Evolutionary conservation across 2,797 vertebrate genomes (phyloP), one percentile per base, ranked within the genome.

Genomic region (Pseudotriccus pelzelni): DNA sequence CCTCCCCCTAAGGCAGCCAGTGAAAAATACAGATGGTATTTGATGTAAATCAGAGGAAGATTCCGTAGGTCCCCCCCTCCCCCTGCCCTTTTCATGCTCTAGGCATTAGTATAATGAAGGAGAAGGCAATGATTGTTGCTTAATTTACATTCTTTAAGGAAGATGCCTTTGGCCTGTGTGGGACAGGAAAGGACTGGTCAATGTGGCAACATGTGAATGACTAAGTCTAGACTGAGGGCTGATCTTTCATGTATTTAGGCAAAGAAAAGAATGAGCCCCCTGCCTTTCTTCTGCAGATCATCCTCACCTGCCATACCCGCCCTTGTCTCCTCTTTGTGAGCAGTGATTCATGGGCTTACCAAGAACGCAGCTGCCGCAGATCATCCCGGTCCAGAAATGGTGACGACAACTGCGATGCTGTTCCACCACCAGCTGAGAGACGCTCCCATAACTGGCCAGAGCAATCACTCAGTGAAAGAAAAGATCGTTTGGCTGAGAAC

Each of bases 21-120:
- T 76, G 62, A 93, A 90, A 88, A 89, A 56, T 49, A 91, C 74
- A 89, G 88, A 74, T 66, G 69, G 24, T n/a, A 80, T 92, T 63
- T 73, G 25, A 41, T 80, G 27, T 82, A 84, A 90, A 95, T 95
- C 87, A 91, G 23, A 47, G 43, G 86, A 59, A 56, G 69, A 49
- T 82, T 91, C 32, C 62, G 6, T 76, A 32, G 14, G 3, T 2
- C 32, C 8, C 2, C 3, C 7, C 20, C 2, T n/a, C 3, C 4
- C 36, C 1, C 4, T 25, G 1, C 9, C 5, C 22, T 75, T 81
- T 66, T 82, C 41, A 43, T 67, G 62, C 67, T 89, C 19, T 44
- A 87, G 74, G 52, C 84, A 34, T 88, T 36, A 23, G 44, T 60
- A 53, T 74, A 90, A 79, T 82, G 62, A 91, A 91, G 55, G 59